Percentiles rank a stretch among this genome's conserved stretches.
Evolutionary conservation across 1,140 invertebrate genomes (phyloP).

Genomic region (Mizuhopecten yessoensis): DNA sequence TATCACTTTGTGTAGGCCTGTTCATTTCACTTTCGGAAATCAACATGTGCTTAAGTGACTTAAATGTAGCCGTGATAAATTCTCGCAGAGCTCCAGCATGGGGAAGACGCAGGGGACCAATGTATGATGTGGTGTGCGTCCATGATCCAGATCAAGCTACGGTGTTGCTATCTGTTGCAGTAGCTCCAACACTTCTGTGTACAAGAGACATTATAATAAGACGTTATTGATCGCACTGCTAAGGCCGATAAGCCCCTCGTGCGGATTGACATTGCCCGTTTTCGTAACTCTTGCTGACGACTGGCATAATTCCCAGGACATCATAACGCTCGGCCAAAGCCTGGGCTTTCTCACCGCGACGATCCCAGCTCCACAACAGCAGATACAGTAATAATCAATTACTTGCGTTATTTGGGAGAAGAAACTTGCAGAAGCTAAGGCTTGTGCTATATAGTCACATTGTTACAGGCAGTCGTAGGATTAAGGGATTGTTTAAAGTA

Average conservation of each 20-base stretch:
- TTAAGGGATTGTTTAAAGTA: slow-evolving; percentile 39
- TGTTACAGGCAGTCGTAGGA: background rate
- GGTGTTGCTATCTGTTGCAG: background rate
- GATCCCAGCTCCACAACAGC: background rate
- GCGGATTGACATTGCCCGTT: slow-evolving; percentile 18
- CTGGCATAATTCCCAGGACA: slow-evolving; percentile 37
- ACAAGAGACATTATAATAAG: slow-evolving; percentile 11
- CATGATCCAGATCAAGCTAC: slow-evolving; percentile 2
- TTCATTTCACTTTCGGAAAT: slow-evolving; percentile 28
- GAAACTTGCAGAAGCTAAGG: background rate
- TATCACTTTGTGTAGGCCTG: slow-evolving; percentile 15
- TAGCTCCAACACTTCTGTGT: slow-evolving; percentile 24
- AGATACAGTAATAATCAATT: background rate
- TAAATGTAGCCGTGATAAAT: slow-evolving; percentile 30
- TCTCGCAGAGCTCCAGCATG: background rate
- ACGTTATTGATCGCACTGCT: slow-evolving; percentile 24
- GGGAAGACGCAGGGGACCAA: background rate
- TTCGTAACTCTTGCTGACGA: slow-evolving; percentile 37
- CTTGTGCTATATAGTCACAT: background rate
- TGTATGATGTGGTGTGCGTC: background rate
- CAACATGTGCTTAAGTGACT: slow-evolving; percentile 32
- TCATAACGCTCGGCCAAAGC: slow-evolving; percentile 30
- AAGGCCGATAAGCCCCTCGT: slow-evolving; percentile 30
- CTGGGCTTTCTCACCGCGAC: slow-evolving; percentile 24
- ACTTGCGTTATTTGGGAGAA: background rate